These are phyloP conservation scores for Petroica traversi DNA, from an alignment of 2,113 vertebrate genomes.

Conservation along the genomic window DNA sequence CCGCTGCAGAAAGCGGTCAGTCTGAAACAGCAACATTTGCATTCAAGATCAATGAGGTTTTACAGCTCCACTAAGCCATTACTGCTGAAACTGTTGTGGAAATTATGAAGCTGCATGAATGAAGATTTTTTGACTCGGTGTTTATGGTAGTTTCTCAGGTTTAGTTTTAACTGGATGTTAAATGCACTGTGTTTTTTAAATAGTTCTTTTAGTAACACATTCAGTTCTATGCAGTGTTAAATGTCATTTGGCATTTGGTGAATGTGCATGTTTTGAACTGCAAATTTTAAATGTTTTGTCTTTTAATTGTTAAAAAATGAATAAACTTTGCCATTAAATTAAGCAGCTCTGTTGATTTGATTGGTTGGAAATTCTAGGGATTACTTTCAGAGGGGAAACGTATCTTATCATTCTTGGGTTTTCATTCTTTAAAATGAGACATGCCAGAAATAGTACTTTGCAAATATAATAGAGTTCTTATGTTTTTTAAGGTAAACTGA, in stretches of 20 bases:
- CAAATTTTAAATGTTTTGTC: constrained; percentile 93
- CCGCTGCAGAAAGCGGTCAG: constrained; percentile 34
- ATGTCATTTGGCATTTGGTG: constrained; percentile 84
- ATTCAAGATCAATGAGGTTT: constrained; percentile 57
- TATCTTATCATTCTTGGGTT: background rate
- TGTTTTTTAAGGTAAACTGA: background rate
- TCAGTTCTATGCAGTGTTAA: constrained; percentile 75
- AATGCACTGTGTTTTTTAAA: constrained; percentile 84
- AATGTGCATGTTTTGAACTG: constrained; percentile 97
- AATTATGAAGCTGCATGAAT: constrained; percentile 86
- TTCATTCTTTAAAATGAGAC: background rate
- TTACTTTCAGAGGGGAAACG: background rate
- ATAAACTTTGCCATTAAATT: constrained; percentile 77
- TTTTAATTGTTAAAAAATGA: constrained; percentile 84
- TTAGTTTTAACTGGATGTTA: constrained; percentile 77
- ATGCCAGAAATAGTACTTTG: background rate
- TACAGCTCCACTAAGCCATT: constrained; percentile 75
- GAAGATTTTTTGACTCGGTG: constrained; percentile 79
- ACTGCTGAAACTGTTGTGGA: constrained; percentile 79
- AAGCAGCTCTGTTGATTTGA: background rate
- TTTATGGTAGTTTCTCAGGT: constrained; percentile 86
- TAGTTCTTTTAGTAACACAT: constrained; percentile 74
- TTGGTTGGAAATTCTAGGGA: background rate
- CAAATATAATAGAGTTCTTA: background rate
- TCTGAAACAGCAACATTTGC: constrained; percentile 57